Base-by-base conservation (phyloP, 1,140 invertebrate species). In the Pectinophora gossypiella region DNA sequence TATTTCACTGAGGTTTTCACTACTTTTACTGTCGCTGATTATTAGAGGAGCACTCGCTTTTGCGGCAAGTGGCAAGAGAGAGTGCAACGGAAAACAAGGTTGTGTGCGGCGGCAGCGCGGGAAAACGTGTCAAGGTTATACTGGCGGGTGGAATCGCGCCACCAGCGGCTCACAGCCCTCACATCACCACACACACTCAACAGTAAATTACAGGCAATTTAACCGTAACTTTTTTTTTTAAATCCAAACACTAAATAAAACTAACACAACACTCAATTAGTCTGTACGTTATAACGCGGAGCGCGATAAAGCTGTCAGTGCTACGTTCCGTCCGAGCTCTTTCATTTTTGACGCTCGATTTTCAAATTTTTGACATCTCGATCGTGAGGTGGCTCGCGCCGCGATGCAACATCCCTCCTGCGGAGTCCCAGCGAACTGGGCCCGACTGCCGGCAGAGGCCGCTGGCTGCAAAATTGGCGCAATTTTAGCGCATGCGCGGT, bases 61-160 rank as follows among this genome's bases (percentile, higher is more conserved):
- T 71, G 65, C 59, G 70, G 61, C 63, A 75, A 80, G 77, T 76
- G 73, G 81, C 78, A 78, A 77, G 72, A 61, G 77, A 75, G 68
- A 80, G 77, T 81, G 78, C 75, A 83, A 77, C 69, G 57, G 74
- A 74, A 80, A 81, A 79, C 74, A 84, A 83, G 80, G 74, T 72
- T 72, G 72, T 58, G n/a, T n/a, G n/a, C n/a, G n/a, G n/a, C n/a
- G 59, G 63, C 68, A 81, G 71, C 80, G 83, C 83, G 83, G 80
- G 76, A 85, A 85, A 86, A 68, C 58, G 72, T 84, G 83, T 83
- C 83, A 86, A 86, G 81, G 81, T 85, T 76, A 82, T 69, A 52
- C 54, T 42, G 42, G 53, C 73, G 66, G 64, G 62, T 70, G 7
- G 42, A 10, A 19, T 16, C 38, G 36, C 36, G 36, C 36, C 12